A percentile compares a stretch with the other conserved stretches of the same genome.
Evolutionary conservation across 2,888 invertebrate genomes (phyloP).

Genomic region (Mantis religiosa): DNA sequence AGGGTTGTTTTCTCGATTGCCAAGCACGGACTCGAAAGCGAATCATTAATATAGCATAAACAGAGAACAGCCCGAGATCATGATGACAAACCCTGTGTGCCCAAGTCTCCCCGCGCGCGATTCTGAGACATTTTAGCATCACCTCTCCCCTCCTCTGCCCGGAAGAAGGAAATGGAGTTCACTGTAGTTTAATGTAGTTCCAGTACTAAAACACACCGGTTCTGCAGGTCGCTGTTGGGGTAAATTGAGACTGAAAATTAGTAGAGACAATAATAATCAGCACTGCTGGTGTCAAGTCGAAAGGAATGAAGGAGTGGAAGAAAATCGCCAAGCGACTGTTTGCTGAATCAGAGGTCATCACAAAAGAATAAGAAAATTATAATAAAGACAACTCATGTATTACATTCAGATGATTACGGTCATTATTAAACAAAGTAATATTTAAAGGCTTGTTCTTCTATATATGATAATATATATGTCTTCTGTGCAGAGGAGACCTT

Average conservation of each 20-base stretch:
- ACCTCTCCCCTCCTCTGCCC: not conserved
- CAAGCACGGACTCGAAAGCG: not conserved
- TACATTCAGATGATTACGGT: no score
- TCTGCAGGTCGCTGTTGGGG: not conserved
- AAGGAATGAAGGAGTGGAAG: no score
- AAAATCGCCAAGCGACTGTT: no score
- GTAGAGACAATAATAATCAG: not conserved
- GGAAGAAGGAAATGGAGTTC: not conserved
- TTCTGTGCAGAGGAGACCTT: no score
- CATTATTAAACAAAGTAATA: no score
- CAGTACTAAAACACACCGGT: not conserved
- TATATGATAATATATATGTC: no score
- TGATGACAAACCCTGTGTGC: not conserved
- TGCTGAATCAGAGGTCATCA: no score
- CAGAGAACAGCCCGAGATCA: not conserved
- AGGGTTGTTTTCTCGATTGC: not conserved
- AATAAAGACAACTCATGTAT: no score
- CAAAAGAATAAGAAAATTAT: no score
- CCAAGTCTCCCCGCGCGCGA: not conserved
- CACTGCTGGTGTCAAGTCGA: no score
- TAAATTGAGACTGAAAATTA: not conserved
- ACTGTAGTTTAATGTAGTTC: not conserved
- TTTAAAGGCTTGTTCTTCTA: no score
- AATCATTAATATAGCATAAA: not conserved
- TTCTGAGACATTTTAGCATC: not conserved